Evolutionary conservation across 2,888 invertebrate genomes (phyloP), one percentile per base, ranked within the genome.

Genomic region (Lypha dubia): DNA sequence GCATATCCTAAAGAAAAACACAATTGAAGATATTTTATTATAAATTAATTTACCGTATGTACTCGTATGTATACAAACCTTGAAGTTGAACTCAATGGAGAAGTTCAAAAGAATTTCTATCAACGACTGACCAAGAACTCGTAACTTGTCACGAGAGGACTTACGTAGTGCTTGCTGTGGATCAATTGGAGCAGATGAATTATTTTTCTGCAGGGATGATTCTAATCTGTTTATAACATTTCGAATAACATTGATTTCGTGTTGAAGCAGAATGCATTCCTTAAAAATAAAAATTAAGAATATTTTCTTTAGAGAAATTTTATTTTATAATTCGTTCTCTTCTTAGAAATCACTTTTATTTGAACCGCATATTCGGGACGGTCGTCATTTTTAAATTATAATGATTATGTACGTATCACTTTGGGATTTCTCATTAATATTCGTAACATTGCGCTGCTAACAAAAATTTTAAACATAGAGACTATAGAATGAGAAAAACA

Each of bases 231-330:
- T 93, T 91, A 97, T 94, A 22, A 97, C 95, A 89, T 95, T 95
- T 70, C 94, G 94, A 49, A 98, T 96, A 0, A 97, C 94, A 91
- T 98, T 98, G 75, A 98, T 92, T 92, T 98, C 98, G 86, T 97
- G 96, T 92, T 98, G 98, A 65, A 98, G 94, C 87, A 96, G 95
- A 88, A 97, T 94, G 89, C 98, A 97, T 92, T 98, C 97, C 94
- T 96, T 90, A 75, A 65, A 62, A 32, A 20, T 17, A 20, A 49
- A 7, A 20, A 49, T 4, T 28, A 28, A 49, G 20, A 17, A 49
- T 41, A 13, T n/a, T n/a, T n/a, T n/a, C n/a, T n/a, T n/a, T n/a
- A n/a, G n/a, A n/a, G n/a, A n/a, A n/a, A n/a, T n/a, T n/a, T n/a
- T n/a, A n/a, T n/a, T n/a, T n/a, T n/a, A n/a, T n/a, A n/a, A n/a